phyloP scores from a whole-genome alignment of 2,888 invertebrate genomes.

The Campopleginae sp. region DNA sequence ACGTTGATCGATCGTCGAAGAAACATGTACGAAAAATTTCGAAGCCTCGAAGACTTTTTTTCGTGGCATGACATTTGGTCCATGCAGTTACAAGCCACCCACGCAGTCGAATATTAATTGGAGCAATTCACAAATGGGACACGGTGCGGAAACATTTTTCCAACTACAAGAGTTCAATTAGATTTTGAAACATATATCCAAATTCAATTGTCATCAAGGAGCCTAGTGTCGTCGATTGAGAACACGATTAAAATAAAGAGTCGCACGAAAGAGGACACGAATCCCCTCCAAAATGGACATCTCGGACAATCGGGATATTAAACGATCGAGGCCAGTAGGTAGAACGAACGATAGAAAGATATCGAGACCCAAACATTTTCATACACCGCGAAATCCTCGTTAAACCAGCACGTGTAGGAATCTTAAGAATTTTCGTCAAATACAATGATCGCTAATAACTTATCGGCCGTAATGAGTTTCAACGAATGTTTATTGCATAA shows the following conservation, averaged over 20 bases:
- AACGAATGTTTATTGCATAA: background rate
- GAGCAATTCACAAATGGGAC: background rate
- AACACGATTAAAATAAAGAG: constrained; percentile 4
- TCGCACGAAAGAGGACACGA: constrained; percentile 4
- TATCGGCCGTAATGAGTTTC: background rate
- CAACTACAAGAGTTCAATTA: background rate
- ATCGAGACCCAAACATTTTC: constrained; percentile 2
- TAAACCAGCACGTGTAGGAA: background rate
- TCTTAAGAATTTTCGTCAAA: background rate
- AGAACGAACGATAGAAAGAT: background rate
- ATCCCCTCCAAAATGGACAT: background rate
- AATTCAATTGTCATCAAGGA: constrained; percentile 1
- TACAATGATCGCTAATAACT: background rate
- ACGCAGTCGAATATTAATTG: background rate
- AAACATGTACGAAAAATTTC: background rate
- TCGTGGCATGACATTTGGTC: background rate
- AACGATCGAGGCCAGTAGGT: constrained; percentile 12
- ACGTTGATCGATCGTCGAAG: background rate
- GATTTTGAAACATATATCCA: background rate
- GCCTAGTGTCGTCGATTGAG: background rate
- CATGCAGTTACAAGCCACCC: background rate
- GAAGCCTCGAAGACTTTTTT: background rate
- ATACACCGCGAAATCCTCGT: background rate
- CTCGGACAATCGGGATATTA: constrained; percentile 13
- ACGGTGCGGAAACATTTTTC: background rate